Evolutionary conservation across 1,140 invertebrate species (phyloP).

Genomic region (Heliconius hewitsoni): DNA sequence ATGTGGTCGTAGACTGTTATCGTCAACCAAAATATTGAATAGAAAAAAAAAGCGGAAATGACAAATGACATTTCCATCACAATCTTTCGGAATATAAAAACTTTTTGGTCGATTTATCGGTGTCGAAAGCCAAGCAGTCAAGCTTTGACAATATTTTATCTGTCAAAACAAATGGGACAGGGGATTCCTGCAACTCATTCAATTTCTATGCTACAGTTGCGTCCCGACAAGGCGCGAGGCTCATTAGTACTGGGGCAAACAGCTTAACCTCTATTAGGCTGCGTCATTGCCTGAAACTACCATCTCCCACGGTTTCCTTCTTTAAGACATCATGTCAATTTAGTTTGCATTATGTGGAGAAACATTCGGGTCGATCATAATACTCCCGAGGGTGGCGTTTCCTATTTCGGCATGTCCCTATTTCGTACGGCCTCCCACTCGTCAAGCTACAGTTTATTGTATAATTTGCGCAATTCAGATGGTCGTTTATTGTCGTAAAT

Average conservation of each 20-base stretch:
- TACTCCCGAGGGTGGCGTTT: conserved; percentile 55
- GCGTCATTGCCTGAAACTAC: conserved; percentile 54
- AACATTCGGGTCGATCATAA: conserved; percentile 41
- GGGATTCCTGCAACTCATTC: conserved; percentile 47
- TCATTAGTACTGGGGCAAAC: conserved; percentile 62
- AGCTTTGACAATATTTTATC: conserved; percentile 22
- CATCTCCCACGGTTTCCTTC: conserved; percentile 68
- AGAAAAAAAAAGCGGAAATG: neutral
- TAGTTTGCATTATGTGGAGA: conserved; percentile 39
- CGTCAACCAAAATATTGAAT: neutral
- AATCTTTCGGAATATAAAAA: neutral
- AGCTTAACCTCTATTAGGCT: conserved; percentile 74
- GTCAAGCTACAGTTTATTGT: conserved; percentile 25
- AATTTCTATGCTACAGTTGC: conserved; percentile 60
- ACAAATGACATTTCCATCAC: neutral
- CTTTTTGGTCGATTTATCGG: neutral
- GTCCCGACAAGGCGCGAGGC: conserved; percentile 61
- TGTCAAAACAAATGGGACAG: conserved; percentile 29
- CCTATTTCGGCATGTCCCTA: conserved; percentile 13
- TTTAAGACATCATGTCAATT: conserved; percentile 53
- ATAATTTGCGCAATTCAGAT: conserved; percentile 32
- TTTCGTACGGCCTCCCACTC: conserved; percentile 31
- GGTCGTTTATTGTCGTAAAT: conserved; percentile 16
- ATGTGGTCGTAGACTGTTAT: neutral
- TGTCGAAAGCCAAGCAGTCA: conserved; percentile 19